Evolutionary conservation across 2,888 invertebrate genomes (phyloP), one percentile per base, ranked within the genome.

Genomic region (Eupithecia abbreviata): DNA sequence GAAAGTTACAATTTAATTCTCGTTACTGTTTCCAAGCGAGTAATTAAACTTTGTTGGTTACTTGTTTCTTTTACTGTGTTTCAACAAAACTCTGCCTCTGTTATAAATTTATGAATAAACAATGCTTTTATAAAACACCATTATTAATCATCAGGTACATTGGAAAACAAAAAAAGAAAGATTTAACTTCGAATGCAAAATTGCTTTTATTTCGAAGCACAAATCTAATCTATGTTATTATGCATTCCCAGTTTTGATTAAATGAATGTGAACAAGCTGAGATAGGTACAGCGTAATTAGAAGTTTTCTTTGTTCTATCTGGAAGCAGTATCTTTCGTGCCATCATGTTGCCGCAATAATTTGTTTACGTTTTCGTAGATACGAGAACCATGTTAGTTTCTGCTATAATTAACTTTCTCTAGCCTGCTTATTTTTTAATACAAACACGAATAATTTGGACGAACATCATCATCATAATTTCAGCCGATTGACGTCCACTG

Each of bases 1-100:
- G 71, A 78, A 74, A 78, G 76, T 76, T 76, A 74, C 72, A n/a
- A 74, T 74, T 74, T 74, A 74, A 78, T 78, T 72, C 76, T 76
- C 72, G 72, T 78, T 78, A 78, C 76, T 72, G 76, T 76, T 78
- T 74, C 76, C 68, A 78, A 70, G 72, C 76, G 69, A 68, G 76
- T 76, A 74, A 76, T 78, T 78, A 69, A 76, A 78, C 74, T 76
- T 78, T 72, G 78, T 75, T 75, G 69, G 72, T 75, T 62, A 12
- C 70, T 77, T 73, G 77, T 75, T 78, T 78, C 73, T 71, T 78
- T 75, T 76, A 75, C 73, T 73, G 47, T 55, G 75, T 71, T 71
- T 72, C 49, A 51, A 68, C 13, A 65, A 66, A 77, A 70, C 77
- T 72, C n/a, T 18, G 55, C 55, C 9, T 65, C 67, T 71, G 51